Base-by-base conservation (phyloP, 2,888 invertebrate genomes). In the Chloroclystis v-ata region DNA sequence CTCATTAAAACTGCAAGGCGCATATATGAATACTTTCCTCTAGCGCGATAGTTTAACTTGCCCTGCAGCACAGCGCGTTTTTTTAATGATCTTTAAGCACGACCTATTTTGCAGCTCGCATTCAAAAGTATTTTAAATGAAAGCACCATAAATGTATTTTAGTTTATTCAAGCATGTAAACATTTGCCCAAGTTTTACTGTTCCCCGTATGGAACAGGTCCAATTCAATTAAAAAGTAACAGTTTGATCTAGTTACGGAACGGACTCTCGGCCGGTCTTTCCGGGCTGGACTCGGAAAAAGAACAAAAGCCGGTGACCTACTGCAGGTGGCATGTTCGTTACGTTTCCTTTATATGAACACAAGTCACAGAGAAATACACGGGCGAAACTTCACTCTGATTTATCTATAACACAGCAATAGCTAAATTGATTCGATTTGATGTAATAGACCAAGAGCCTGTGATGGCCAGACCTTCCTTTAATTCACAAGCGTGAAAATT, bases 241-340 rank as follows among this genome's bases (percentile, higher is more conserved):
- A 43, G 44, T 51, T 48, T n/a, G 42, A 53, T 49, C 43, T 50
- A 43, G 49, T 50, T 53, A 35, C 38, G 49, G 47, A 49, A 52
- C 37, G 47, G 47, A 6, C 40, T 35, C 20, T 35, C 37, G 47
- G 47, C 6, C 40, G 35, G 28, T 38, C 32, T 16, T 49, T 49
- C 37, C 61, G 54, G 52, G n/a, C n/a, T n/a, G 53, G 55, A 41
- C 58, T 61, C 56, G 39, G 69, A 69, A 65, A 60, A 67, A 68
- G 71, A 72, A 71, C 70, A 71, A 69, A 67, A 57, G 55, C 75
- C 72, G 63, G 73, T 85, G 83, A 85, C 84, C 85, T 84, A 83
- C 65, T 76, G 75, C 74, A 78, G 77, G 77, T 80, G 80, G 73
- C 74, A 72, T 72, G 62, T 62, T 58, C 64, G 66, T 69, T 69